phyloP scores from a whole-genome alignment of 2,113 vertebrate genomes.

The Apaloderma vittatum region DNA sequence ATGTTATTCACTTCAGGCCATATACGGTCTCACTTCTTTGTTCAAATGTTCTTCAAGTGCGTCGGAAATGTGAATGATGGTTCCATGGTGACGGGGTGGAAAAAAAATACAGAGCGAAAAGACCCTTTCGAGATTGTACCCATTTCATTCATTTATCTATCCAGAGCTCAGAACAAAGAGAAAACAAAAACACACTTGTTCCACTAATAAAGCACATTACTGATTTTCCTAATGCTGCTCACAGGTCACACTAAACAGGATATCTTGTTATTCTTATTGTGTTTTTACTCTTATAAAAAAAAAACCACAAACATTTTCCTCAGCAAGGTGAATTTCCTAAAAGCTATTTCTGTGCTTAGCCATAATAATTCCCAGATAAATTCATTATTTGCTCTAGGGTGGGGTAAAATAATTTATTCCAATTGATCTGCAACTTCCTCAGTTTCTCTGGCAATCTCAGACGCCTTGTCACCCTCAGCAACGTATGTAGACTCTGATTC shows the following conservation, averaged over 20 bases:
- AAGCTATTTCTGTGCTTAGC: not conserved
- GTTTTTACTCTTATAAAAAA: not conserved
- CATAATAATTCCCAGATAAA: not conserved
- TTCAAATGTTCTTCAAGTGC: not conserved
- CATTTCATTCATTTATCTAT: slow-evolving; percentile 26
- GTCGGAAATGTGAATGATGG: not conserved
- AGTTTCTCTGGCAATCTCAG: not conserved
- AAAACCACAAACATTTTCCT: not conserved
- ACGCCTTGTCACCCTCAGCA: slow-evolving; percentile 5
- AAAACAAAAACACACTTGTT: slow-evolving; percentile 13
- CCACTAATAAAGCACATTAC: slow-evolving; percentile 7
- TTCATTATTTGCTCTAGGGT: not conserved
- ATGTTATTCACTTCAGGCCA: not conserved
- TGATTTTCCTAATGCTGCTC: not conserved
- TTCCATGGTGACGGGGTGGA: not conserved
- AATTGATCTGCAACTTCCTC: not conserved
- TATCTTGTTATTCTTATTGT: not conserved
- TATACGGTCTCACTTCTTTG: not conserved
- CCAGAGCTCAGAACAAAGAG: slow-evolving; percentile 13
- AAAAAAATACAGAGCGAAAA: slow-evolving; percentile 2
- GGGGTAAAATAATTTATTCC: not conserved
- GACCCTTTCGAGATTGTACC: not conserved
- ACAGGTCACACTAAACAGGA: not conserved
- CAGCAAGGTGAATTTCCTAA: not conserved
- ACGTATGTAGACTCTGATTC: slow-evolving; percentile 67